These are phyloP conservation scores for Macroramphosus scolopax DNA, from an alignment of 2,797 vertebrate genomes.

Conservation along the genomic window DNA sequence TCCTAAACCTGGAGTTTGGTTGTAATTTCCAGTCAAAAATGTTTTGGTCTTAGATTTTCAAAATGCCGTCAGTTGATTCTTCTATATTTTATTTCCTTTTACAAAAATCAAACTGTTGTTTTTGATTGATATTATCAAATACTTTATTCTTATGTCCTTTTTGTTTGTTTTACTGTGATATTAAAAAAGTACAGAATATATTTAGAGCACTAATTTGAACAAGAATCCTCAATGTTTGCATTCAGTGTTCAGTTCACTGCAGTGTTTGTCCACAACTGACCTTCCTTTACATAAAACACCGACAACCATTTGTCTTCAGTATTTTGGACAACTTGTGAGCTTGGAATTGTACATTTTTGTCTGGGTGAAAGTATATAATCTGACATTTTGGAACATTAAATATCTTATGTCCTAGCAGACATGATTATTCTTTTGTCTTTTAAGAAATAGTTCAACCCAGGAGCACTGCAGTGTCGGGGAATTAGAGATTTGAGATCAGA, in stretches of 20 bases:
- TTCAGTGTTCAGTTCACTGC: constrained; percentile 21
- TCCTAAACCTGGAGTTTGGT: constrained; percentile 35
- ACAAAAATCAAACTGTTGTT: constrained; percentile 50
- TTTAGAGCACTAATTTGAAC: constrained; percentile 35
- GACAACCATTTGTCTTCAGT: constrained; percentile 6
- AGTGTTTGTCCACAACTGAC: not conserved
- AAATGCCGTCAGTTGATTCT: constrained; percentile 41
- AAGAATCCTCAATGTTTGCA: constrained; percentile 12
- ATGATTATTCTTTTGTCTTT: constrained; percentile 9
- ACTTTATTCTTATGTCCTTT: constrained; percentile 36
- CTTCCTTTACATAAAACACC: constrained; percentile 12
- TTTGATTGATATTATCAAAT: constrained; percentile 41
- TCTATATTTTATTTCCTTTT: constrained; percentile 56
- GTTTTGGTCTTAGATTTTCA: constrained; percentile 74
- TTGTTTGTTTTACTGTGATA: constrained; percentile 43
- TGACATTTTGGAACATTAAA: constrained; percentile 1
- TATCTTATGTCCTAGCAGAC: constrained; percentile 6
- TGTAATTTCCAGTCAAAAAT: constrained; percentile 35
- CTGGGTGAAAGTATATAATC: not conserved
- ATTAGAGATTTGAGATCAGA: too few relatives aligned
- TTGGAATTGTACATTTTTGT: constrained; percentile 23
- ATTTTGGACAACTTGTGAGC: constrained; percentile 11
- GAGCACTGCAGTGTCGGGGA: too few relatives aligned
- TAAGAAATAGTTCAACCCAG: not conserved
- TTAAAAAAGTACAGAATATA: constrained; percentile 30